Conservation (phyloP, 1,140 invertebrate genomes). For the Hypsibius dujardini region DNA sequence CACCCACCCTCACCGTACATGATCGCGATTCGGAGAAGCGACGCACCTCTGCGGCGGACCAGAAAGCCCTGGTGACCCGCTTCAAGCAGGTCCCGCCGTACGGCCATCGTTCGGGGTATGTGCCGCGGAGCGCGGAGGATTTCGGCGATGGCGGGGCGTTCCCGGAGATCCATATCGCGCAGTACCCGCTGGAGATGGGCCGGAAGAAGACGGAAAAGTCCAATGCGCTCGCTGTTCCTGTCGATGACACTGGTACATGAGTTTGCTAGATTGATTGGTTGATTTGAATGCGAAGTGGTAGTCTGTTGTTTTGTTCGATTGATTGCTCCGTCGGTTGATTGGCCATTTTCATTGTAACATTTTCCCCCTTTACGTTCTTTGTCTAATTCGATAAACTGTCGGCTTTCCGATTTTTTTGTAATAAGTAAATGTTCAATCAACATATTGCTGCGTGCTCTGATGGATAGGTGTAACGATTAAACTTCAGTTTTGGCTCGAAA, state of each 20-base stretch:
- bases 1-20: not conserved
- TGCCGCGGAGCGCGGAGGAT: slow-evolving; percentile 64
- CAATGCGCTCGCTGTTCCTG: slow-evolving; percentile 77
- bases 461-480: no score
- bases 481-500: no score
- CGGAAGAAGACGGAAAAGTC: slow-evolving; percentile 39
- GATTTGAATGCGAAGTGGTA: no score
- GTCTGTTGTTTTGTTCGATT: no score
- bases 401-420: no score
- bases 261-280: no score
- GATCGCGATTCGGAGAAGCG: not conserved
- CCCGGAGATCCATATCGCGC: slow-evolving; percentile 90
- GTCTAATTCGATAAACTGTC: no score
- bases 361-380: no score
- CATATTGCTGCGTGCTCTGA: no score
- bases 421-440: no score
- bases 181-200: slow-evolving; percentile 80
- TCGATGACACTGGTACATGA: slow-evolving; percentile 47
- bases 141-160: slow-evolving; percentile 92
- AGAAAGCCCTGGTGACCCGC: slow-evolving; percentile 50
- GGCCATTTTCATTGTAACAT: no score
- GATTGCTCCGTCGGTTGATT: no score
- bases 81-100: slow-evolving; percentile 79
- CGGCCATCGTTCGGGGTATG: slow-evolving; percentile 81
- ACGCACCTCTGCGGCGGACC: slow-evolving; percentile 16